A percentile compares a stretch with the other conserved stretches of the same genome.
These are phyloP conservation scores for Synanthedon myopaeformis DNA, from an alignment of 2,888 invertebrate genomes.

Conservation along the genomic window DNA sequence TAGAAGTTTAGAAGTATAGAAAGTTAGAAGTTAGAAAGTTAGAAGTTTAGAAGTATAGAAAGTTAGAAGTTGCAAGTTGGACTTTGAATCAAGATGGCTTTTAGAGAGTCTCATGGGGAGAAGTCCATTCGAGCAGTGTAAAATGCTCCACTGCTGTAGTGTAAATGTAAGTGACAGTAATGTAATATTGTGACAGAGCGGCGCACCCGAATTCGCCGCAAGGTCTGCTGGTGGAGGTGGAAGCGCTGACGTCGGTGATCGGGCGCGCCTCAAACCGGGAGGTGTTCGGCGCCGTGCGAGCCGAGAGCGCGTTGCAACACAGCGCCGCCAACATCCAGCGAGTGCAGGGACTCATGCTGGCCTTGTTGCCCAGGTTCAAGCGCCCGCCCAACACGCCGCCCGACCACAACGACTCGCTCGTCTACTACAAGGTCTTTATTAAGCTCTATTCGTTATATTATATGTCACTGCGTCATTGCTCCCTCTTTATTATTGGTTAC, in stretches of 20 bases:
- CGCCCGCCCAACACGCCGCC: slow-evolving; percentile 31
- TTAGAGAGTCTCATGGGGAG: too few relatives aligned
- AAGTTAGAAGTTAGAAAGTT: too few relatives aligned
- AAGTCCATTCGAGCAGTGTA: too few relatives aligned
- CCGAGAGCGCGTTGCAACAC: slow-evolving; percentile 37
- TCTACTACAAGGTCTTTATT: slow-evolving; percentile 36
- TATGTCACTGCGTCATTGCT: too few relatives aligned
- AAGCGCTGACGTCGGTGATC: slow-evolving; percentile 81
- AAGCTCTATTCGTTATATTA: too few relatives aligned
- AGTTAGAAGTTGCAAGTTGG: too few relatives aligned
- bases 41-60: too few relatives aligned
- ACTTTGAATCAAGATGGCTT: too few relatives aligned
- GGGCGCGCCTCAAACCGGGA: slow-evolving; percentile 75
- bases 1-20: too few relatives aligned
- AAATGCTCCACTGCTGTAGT: not conserved
- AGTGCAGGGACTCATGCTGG: slow-evolving; percentile 80
- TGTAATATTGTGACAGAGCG: slow-evolving; percentile 27
- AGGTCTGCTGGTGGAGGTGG: slow-evolving; percentile 79
- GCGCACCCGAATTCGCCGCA: slow-evolving; percentile 72
- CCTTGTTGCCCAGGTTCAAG: slow-evolving; percentile 78
- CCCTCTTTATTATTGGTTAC: too few relatives aligned
- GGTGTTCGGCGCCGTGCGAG: slow-evolving; percentile 30
- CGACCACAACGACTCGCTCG: slow-evolving; percentile 18
- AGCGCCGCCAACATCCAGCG: slow-evolving; percentile 73
- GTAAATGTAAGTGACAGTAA: too few relatives aligned